Conservation (phyloP, 2,113 vertebrate species). For the Chaetops frenatus region DNA sequence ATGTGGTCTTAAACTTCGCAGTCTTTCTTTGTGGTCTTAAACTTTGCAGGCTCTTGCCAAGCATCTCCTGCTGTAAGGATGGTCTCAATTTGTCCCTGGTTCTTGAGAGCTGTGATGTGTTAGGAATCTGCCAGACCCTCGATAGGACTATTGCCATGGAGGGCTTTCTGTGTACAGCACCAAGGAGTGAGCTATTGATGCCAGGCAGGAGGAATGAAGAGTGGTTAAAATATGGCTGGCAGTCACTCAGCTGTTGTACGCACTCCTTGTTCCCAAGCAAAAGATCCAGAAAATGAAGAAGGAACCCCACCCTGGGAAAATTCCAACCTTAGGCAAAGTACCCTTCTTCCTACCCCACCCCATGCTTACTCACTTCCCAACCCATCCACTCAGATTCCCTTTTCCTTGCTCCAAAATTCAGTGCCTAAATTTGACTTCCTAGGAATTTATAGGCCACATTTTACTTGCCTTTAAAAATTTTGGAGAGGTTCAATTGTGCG, state of each 20-base stretch:
- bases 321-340: not conserved
- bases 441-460: constrained; percentile 5
- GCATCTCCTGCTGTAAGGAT: not conserved
- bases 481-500: not conserved
- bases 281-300: not conserved
- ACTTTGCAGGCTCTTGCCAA: not conserved
- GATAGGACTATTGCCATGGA: not conserved
- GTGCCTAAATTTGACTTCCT: not conserved
- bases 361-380: not conserved
- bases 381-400: not conserved
- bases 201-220: not conserved
- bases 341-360: not conserved
- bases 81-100: not conserved
- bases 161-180: not conserved
- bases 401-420: not conserved
- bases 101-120: not conserved
- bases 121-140: not conserved
- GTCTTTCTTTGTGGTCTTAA: not conserved
- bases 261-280: not conserved
- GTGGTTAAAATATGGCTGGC: not conserved
- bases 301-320: not conserved
- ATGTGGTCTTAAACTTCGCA: not conserved
- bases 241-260: not conserved
- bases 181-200: not conserved
- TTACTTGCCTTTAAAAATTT: constrained; percentile 21